These are phyloP conservation scores for Epizoanthus rinbou DNA, from an alignment of 92 coral and sea anemone species.

Conservation along the genomic window DNA sequence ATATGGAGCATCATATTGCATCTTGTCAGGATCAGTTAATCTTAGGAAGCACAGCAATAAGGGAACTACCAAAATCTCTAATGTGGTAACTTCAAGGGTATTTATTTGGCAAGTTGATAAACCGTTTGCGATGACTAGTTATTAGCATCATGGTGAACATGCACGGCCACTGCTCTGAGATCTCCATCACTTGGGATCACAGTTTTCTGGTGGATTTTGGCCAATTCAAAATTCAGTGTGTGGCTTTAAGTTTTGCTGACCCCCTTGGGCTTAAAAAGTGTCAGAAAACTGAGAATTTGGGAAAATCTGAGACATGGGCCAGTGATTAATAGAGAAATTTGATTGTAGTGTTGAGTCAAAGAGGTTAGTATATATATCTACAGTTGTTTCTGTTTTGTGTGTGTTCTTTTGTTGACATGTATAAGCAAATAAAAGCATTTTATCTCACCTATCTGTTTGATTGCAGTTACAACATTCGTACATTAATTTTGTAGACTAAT, in stretches of 20 bases:
- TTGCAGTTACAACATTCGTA: not conserved
- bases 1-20: not conserved
- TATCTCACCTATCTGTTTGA: not conserved
- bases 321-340: slow-evolving; percentile 31
- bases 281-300: slow-evolving; percentile 32
- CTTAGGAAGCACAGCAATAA: not conserved
- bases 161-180: too few relatives aligned
- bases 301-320: slow-evolving; percentile 18
- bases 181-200: not conserved
- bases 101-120: slow-evolving; percentile 15
- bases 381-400: not conserved
- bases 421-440: not conserved
- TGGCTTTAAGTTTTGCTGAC: slow-evolving; percentile 42
- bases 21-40: slow-evolving; percentile 10
- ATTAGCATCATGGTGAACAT: slow-evolving; percentile 2
- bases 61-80: slow-evolving; percentile 14
- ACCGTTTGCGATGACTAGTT: slow-evolving; percentile 23
- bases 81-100: slow-evolving; percentile 21
- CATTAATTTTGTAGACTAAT: too few relatives aligned
- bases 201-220: slow-evolving; percentile 21
- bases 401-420: not conserved
- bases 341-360: slow-evolving; percentile 19
- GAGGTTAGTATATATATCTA: slow-evolving; percentile 29
- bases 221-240: slow-evolving; percentile 35
- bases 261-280: slow-evolving; percentile 30